Percentiles rank a stretch among this genome's conserved stretches.
Conservation (phyloP, 2,113 vertebrate species). For the Chaenocephalus aceratus region DNA sequence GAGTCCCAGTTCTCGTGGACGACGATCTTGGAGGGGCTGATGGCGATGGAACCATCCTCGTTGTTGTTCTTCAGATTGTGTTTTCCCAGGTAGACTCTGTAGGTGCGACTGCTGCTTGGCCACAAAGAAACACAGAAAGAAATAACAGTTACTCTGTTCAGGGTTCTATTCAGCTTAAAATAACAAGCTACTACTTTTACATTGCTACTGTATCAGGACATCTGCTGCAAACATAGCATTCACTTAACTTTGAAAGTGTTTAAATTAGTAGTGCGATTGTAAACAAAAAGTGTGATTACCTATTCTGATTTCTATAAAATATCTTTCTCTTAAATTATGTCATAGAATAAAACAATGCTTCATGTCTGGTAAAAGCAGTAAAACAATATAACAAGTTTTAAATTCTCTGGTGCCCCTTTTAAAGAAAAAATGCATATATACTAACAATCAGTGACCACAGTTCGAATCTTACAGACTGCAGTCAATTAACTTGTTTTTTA, state of each 20-base stretch:
- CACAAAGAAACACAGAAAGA: slow-evolving; percentile 10
- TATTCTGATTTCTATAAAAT: not conserved
- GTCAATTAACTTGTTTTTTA: not conserved
- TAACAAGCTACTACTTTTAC: not conserved
- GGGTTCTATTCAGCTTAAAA: not conserved
- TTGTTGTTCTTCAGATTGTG: slow-evolving; percentile 77
- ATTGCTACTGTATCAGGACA: not conserved
- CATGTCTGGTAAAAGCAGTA: no score
- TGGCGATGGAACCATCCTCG: slow-evolving; percentile 80
- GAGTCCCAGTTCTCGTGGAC: slow-evolving; percentile 86
- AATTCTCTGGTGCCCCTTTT: no score
- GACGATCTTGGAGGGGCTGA: slow-evolving; percentile 81
- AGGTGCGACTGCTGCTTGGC: slow-evolving; percentile 78
- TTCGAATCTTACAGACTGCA: not conserved
- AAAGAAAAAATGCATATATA: not conserved
- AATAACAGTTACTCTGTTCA: not conserved
- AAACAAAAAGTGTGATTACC: not conserved
- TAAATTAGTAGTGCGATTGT: not conserved
- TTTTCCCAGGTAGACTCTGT: slow-evolving; percentile 88
- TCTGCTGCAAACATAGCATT: not conserved
- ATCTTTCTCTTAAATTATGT: not conserved
- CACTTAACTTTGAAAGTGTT: not conserved
- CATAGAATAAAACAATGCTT: not conserved
- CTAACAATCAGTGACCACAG: not conserved
- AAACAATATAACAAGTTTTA: no score